Percentiles rank a stretch among this genome's conserved stretches.
Evolutionary conservation across 2,797 vertebrate genomes (phyloP).

Genomic region (Rhinichthys osculus): DNA sequence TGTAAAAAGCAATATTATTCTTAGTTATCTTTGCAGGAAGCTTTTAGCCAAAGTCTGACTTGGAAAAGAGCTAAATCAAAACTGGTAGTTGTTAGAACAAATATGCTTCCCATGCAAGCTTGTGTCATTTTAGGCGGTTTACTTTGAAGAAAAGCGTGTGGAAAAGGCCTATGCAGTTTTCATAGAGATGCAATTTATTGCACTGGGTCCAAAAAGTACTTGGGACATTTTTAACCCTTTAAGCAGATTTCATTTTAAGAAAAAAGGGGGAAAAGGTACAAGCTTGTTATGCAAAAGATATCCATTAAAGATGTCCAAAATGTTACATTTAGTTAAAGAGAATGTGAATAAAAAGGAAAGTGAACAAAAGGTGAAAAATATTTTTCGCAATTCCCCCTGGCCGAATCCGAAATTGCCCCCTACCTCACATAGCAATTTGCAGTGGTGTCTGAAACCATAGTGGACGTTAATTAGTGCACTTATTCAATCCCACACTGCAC

Average conservation of each 20-base stretch:
- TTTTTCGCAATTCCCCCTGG: neutral
- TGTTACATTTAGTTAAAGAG: neutral
- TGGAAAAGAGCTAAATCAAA: neutral
- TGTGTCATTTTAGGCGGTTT: neutral
- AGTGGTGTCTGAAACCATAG: too few species aligned
- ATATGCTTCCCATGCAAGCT: neutral
- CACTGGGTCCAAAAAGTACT: neutral
- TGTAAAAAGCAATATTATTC: constrained; percentile 12
- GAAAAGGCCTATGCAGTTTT: neutral
- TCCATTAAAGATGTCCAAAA: neutral
- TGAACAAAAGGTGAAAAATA: neutral
- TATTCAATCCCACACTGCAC: too few species aligned
- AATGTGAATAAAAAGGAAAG: neutral
- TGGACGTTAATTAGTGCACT: too few species aligned
- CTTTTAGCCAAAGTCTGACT: neutral
- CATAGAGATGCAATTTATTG: neutral
- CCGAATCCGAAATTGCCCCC: too few species aligned
- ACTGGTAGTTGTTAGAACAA: neutral
- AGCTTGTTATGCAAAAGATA: neutral
- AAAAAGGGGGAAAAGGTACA: neutral
- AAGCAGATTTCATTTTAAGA: neutral
- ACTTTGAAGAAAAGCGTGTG: neutral
- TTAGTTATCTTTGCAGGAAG: constrained; percentile 7
- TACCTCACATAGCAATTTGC: too few species aligned
- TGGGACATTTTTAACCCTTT: neutral